These are phyloP conservation scores for Dicycla oo DNA, from an alignment of 2,888 invertebrate genomes.

Conservation along the genomic window DNA sequence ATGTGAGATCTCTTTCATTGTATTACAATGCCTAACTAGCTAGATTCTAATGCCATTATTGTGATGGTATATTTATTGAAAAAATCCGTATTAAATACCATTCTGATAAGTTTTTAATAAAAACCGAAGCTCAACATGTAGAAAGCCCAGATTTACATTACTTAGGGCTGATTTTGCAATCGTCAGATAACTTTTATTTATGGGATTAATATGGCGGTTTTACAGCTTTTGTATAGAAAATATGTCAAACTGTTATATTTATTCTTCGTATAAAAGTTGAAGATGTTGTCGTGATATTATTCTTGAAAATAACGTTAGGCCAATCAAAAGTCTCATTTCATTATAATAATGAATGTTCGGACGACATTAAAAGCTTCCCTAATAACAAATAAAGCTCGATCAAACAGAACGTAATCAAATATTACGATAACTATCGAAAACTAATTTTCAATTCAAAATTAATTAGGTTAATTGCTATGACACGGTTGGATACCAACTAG, in stretches of 20 bases:
- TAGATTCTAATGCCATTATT: constrained; percentile 31
- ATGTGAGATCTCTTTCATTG: constrained; percentile 37
- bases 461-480: constrained; percentile 45
- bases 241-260: too few relatives aligned
- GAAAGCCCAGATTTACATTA: neutral
- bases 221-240: too few relatives aligned
- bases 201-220: too few relatives aligned
- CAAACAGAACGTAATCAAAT: constrained; percentile 40
- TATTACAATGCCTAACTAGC: constrained; percentile 17
- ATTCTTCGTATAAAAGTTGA: too few relatives aligned
- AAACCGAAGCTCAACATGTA: neutral
- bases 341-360: constrained; percentile 4
- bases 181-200: too few relatives aligned
- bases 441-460: constrained; percentile 48
- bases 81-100: neutral
- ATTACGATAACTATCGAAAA: constrained; percentile 42
- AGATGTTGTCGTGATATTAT: neutral
- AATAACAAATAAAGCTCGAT: constrained; percentile 21
- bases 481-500: constrained; percentile 36
- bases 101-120: constrained; percentile 7
- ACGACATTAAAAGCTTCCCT: constrained; percentile 11
- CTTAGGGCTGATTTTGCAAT: too few relatives aligned
- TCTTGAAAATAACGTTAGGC: neutral
- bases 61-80: neutral
- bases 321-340: neutral